Conservation (phyloP, 1,140 invertebrate genomes). For the Drosophila aff. region DNA sequence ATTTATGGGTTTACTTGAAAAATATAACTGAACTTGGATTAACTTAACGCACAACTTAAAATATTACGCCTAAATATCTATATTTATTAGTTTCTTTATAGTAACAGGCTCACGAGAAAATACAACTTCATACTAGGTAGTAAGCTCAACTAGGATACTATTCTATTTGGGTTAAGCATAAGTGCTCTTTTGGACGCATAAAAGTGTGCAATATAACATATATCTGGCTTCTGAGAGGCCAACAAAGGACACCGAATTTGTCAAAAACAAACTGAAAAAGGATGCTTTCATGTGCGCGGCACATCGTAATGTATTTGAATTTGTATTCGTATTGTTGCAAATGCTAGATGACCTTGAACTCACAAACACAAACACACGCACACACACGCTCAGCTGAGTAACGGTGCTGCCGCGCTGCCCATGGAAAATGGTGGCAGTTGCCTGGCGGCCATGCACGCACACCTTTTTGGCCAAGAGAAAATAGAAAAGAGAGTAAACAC, state of each 20-base stretch:
- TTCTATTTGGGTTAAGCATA: slow-evolving; percentile 9
- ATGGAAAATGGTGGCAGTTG: slow-evolving; percentile 60
- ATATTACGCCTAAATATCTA: too few relatives aligned
- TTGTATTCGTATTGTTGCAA: slow-evolving; percentile 79
- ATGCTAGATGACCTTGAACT: slow-evolving; percentile 84
- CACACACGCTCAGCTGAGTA: slow-evolving; percentile 43
- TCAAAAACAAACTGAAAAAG: slow-evolving; percentile 67
- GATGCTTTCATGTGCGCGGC: slow-evolving; percentile 63
- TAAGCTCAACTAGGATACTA: slow-evolving; percentile 15
- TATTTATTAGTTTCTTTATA: too few relatives aligned
- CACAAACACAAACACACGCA: slow-evolving; percentile 50
- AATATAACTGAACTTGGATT: too few relatives aligned
- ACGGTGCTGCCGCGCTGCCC: slow-evolving; percentile 35
- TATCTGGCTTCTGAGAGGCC: neutral
- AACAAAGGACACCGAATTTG: slow-evolving; percentile 33
- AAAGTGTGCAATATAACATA: neutral
- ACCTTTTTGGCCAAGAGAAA: slow-evolving; percentile 65
- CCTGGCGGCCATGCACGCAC: slow-evolving; percentile 74
- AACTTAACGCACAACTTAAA: too few relatives aligned
- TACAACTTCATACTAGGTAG: neutral
- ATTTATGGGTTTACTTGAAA: too few relatives aligned
- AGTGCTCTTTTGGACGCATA: neutral
- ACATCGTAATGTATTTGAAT: slow-evolving; percentile 76
- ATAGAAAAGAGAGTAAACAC: slow-evolving; percentile 35
- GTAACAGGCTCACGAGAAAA: too few relatives aligned